A percentile compares a stretch with the other conserved stretches of the same genome.
Evolutionary conservation across 2,797 vertebrate genomes (phyloP).

Genomic region (Siniperca undulata): DNA sequence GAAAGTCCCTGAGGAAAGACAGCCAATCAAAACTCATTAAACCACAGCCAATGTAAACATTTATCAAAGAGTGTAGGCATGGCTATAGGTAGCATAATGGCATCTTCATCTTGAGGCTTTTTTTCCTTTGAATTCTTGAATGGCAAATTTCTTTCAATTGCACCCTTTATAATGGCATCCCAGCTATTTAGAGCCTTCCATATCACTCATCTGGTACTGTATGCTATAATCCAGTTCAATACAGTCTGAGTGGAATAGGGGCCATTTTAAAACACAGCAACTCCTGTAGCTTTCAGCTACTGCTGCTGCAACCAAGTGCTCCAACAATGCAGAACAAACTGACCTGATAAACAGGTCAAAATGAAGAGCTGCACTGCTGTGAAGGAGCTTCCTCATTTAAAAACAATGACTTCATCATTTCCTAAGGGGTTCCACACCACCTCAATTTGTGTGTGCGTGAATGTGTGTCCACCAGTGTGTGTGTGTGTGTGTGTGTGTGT

Average conservation of each 20-base stretch:
- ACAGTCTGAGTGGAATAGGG: not conserved
- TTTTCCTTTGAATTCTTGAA: slow-evolving; percentile 8
- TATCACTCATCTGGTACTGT: slow-evolving; percentile 16
- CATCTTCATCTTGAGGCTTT: slow-evolving; percentile 2
- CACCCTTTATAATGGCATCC: not conserved
- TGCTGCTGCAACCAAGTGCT: slow-evolving; percentile 12
- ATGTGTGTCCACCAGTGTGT: not conserved
- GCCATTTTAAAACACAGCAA: slow-evolving; percentile 47
- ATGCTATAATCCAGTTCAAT: not conserved
- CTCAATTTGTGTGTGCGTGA: slow-evolving; percentile 5
- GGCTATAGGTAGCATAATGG: not conserved
- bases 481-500: not conserved
- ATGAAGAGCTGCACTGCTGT: slow-evolving; percentile 37
- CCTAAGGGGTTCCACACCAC: slow-evolving; percentile 9
- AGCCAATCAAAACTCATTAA: slow-evolving; percentile 48
- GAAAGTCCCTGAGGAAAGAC: slow-evolving; percentile 90
- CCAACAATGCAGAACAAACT: slow-evolving; percentile 21
- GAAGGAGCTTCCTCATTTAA: slow-evolving; percentile 28
- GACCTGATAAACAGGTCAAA: slow-evolving; percentile 56
- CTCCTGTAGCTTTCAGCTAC: slow-evolving; percentile 22
- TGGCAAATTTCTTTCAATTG: slow-evolving; percentile 25
- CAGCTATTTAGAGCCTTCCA: not conserved
- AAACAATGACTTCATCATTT: slow-evolving; percentile 49
- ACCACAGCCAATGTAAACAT: slow-evolving; percentile 16
- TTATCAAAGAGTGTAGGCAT: slow-evolving; percentile 1